Percentiles rank a stretch among this genome's conserved stretches.
Conservation (phyloP, 2,888 invertebrate species). For the Caenorhabditis sp. region DNA sequence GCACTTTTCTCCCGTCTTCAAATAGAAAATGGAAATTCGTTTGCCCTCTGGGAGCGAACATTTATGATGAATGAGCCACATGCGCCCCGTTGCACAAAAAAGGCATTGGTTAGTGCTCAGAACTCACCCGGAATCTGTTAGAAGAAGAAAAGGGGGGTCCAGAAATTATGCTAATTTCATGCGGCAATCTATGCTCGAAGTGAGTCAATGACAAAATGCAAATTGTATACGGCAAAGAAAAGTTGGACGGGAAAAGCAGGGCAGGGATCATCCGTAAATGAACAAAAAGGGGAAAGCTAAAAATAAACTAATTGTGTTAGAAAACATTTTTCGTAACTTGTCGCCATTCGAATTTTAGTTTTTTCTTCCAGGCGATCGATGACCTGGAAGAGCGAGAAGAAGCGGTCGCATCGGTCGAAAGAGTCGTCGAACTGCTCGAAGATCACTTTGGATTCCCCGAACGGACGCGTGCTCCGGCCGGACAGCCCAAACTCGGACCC, state of each 20-base stretch:
- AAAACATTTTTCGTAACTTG: too few species aligned
- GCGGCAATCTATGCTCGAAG: too few species aligned
- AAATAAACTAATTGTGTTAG: neutral
- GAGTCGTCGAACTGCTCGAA: slow-evolving; percentile 67
- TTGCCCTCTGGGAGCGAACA: neutral
- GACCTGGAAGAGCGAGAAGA: slow-evolving; percentile 65
- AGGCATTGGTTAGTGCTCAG: neutral
- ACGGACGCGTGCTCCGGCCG: slow-evolving; percentile 45
- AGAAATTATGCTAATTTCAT: slow-evolving; percentile 37
- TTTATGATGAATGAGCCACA: neutral
- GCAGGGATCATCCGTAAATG: neutral
- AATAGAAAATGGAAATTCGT: too few species aligned
- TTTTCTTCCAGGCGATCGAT: slow-evolving; percentile 27
- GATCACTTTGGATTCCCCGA: slow-evolving; percentile 65
- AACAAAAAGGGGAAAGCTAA: neutral
- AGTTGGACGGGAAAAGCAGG: neutral
- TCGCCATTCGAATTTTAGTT: neutral
- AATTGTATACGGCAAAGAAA: neutral
- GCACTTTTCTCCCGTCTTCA: too few species aligned
- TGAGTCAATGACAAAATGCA: neutral
- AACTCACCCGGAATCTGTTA: neutral
- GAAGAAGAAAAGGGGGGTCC: neutral
- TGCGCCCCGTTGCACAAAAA: neutral
- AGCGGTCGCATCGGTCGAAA: slow-evolving; percentile 63
- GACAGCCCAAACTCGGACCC: slow-evolving; percentile 62